Conservation (phyloP, 2,797 vertebrate species). For the Coccyzus lansbergi region DNA sequence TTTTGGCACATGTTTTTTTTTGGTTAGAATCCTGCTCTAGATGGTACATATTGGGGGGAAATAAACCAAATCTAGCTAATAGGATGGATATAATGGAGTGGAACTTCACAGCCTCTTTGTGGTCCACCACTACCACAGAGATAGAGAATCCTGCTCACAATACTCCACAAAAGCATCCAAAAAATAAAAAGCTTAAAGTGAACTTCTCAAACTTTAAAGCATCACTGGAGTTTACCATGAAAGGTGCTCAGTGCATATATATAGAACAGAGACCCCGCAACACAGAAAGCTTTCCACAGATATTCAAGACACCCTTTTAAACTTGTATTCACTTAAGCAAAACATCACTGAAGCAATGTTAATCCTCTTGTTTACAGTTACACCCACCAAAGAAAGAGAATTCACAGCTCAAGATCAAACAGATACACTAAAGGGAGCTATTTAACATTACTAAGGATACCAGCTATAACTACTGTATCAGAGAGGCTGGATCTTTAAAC, state of each 20-base stretch:
- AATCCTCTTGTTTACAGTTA: constrained; percentile 75
- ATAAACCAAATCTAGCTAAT: background rate
- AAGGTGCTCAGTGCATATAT: background rate
- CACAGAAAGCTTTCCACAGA: constrained; percentile 52
- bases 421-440: constrained; percentile 49
- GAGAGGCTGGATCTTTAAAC: constrained; percentile 4
- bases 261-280: constrained; percentile 15
- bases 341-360: constrained; percentile 62
- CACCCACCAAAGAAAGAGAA: constrained; percentile 69
- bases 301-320: constrained; percentile 58
- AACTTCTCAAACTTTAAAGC: constrained; percentile 27
- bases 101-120: background rate
- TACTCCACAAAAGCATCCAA: background rate
- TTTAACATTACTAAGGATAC: constrained; percentile 69
- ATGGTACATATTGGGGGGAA: background rate
- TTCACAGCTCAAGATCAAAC: constrained; percentile 69
- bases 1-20: background rate
- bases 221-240: background rate
- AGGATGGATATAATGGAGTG: background rate
- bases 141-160: background rate
- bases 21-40: background rate
- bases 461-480: constrained; percentile 62
- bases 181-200: constrained; percentile 19
- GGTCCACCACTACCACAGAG: background rate
- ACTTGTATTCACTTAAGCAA: constrained; percentile 57